phyloP scores from a whole-genome alignment of 1,140 invertebrate genomes.

The Hydropsyche tenuis region DNA sequence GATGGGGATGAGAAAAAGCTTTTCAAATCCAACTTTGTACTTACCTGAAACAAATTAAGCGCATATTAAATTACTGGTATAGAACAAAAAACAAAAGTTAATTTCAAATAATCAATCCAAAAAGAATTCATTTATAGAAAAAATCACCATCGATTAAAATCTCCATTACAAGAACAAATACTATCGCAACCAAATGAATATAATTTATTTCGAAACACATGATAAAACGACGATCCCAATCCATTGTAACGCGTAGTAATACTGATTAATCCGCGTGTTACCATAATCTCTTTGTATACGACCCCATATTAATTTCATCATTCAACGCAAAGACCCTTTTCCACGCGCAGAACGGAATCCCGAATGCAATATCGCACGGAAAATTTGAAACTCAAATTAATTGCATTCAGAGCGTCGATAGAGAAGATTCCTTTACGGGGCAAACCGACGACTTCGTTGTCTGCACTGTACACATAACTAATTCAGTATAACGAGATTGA shows the following conservation, averaged over 20 bases:
- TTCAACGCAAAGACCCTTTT: constrained; percentile 2
- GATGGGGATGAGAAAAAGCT: neutral
- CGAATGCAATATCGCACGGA: neutral
- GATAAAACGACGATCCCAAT: too few relatives aligned
- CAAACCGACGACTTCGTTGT: too few relatives aligned
- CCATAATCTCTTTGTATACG: neutral
- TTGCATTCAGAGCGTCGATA: neutral
- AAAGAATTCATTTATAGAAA: too few relatives aligned
- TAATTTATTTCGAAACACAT: too few relatives aligned
- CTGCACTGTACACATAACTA: too few relatives aligned
- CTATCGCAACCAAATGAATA: too few relatives aligned
- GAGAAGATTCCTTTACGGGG: neutral
- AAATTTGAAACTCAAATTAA: constrained; percentile 8
- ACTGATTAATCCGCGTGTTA: constrained; percentile 11
- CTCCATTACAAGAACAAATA: too few relatives aligned
- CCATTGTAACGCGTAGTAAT: neutral
- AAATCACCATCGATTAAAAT: too few relatives aligned
- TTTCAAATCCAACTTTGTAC: constrained; percentile 14
- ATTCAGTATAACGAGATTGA: too few relatives aligned
- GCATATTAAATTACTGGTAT: neutral
- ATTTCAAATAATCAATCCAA: too few relatives aligned
- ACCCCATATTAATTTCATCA: constrained; percentile 12
- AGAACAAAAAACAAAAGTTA: too few relatives aligned
- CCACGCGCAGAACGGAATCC: neutral
- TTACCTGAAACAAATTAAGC: constrained; percentile 25